Conservation (phyloP, 2,113 vertebrate species). For the Orthonyx spaldingii region DNA sequence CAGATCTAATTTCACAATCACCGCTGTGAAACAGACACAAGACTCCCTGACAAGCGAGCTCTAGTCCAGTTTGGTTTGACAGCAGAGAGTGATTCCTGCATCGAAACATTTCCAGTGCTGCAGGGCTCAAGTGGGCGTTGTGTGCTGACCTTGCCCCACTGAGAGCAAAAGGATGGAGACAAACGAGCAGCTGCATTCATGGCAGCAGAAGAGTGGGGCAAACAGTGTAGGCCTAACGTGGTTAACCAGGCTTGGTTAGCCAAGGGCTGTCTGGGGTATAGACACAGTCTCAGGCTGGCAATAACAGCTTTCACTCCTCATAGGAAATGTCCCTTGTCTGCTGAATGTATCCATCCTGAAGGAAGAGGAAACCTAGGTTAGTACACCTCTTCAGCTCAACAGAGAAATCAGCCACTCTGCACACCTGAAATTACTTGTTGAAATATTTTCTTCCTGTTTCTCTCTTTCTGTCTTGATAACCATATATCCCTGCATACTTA, state of each 20-base stretch:
- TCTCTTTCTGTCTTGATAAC: neutral
- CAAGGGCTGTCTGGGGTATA: neutral
- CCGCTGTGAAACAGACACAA: neutral
- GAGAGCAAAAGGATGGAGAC: neutral
- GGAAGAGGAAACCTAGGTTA: neutral
- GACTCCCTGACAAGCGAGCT: neutral
- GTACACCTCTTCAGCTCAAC: neutral
- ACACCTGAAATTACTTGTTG: neutral
- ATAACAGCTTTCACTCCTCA: neutral
- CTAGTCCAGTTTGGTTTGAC: neutral
- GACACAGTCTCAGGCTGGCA: neutral
- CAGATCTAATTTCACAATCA: neutral
- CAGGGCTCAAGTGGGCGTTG: fast-evolving
- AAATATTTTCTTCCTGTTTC: neutral
- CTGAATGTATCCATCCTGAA: neutral
- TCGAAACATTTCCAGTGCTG: neutral
- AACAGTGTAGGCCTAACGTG: fast-evolving
- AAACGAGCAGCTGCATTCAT: fast-evolving
- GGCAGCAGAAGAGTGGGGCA: neutral
- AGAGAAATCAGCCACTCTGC: neutral
- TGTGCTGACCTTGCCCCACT: neutral
- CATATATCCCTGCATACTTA: neutral
- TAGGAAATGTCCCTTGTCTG: neutral
- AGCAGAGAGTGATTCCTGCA: neutral
- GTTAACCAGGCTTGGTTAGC: neutral